Base-by-base conservation (phyloP, 2,888 invertebrate genomes). In the Stramonita haemastoma region DNA sequence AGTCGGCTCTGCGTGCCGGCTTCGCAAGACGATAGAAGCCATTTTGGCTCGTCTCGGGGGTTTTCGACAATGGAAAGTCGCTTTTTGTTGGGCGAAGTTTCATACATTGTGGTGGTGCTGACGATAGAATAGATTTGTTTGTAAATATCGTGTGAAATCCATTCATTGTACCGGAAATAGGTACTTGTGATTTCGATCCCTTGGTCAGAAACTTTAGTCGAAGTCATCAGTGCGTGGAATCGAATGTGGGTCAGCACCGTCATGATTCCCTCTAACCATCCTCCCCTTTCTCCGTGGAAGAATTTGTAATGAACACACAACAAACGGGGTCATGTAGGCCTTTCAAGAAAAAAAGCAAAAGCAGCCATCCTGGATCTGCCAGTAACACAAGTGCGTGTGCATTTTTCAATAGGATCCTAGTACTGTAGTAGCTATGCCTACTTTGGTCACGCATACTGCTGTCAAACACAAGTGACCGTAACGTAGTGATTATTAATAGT, bases 241-340 rank as follows among this genome's bases (percentile, higher is more conserved):
- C 46, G 46, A 46, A 46, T 46, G 46, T 46, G 46, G 46, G 46
- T 46, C 46, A 46, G 2, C 46, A 8, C 46, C 46, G 81, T 83
- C 88, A 88, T 88, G 88, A 81, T 66, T 36, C 83, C 60, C 8
- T 46, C 46, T 32, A 32, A 70, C 66, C 70, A 32, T 29, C 81
- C 84, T 22, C 36, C 22, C 84, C 81, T 46, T 13, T 83, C 70
- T n/a, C 46, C 22, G 34, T 84, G 46, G 73, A 46, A 84, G 89
- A 57, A 85, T 85, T 73, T 46, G 89, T 70, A 57, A 89, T 89
- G 89, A 89, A 85, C 60, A 22, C 89, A 73, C 73, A 89, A 89
- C 56, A 66, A 56, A 6, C 83, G 5, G 83, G 85, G 32, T n/a
- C 36, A 77, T 73, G 77, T 32, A n/a, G n/a, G n/a, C n/a, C n/a